A percentile compares a stretch with the other conserved stretches of the same genome.
These are phyloP conservation scores for Hypolimnas misippus DNA, from an alignment of 2,888 invertebrate species.

Conservation along the genomic window DNA sequence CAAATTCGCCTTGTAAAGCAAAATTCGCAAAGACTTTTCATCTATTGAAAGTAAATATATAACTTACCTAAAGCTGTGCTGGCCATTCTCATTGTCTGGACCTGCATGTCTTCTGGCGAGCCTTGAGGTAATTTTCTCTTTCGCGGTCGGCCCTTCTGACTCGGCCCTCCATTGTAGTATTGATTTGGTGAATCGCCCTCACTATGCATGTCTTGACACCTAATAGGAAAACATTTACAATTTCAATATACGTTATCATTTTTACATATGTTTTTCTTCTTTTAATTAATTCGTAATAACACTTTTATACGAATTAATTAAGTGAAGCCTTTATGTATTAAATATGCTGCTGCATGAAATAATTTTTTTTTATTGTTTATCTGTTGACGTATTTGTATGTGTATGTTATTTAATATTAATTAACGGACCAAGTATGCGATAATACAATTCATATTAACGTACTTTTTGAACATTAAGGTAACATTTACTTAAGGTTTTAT, in stretches of 20 bases:
- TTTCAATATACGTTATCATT: background rate
- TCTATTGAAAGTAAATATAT: constrained; percentile 4
- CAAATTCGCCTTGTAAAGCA: constrained; percentile 50
- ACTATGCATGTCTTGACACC: constrained; percentile 74
- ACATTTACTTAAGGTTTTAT: too few relatives aligned
- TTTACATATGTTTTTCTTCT: background rate
- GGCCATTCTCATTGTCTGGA: constrained; percentile 87
- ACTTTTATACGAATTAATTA: background rate
- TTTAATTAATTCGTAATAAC: background rate
- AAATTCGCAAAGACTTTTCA: constrained; percentile 43
- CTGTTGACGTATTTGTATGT: background rate
- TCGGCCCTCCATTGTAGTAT: constrained; percentile 86
- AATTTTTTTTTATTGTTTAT: too few relatives aligned
- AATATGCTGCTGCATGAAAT: too few relatives aligned
- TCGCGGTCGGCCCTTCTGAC: constrained; percentile 91
- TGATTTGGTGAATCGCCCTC: constrained; percentile 86
- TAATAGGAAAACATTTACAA: constrained; percentile 45
- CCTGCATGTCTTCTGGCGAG: constrained; percentile 86
- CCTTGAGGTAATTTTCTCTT: constrained; percentile 88
- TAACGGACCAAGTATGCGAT: background rate
- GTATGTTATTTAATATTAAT: background rate
- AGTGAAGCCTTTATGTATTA: too few relatives aligned
- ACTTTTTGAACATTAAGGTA: background rate
- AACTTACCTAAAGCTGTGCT: constrained; percentile 87
- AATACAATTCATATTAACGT: background rate